Evolutionary conservation across 2,888 invertebrate genomes (phyloP).

Genomic region (Dryobota labecula): DNA sequence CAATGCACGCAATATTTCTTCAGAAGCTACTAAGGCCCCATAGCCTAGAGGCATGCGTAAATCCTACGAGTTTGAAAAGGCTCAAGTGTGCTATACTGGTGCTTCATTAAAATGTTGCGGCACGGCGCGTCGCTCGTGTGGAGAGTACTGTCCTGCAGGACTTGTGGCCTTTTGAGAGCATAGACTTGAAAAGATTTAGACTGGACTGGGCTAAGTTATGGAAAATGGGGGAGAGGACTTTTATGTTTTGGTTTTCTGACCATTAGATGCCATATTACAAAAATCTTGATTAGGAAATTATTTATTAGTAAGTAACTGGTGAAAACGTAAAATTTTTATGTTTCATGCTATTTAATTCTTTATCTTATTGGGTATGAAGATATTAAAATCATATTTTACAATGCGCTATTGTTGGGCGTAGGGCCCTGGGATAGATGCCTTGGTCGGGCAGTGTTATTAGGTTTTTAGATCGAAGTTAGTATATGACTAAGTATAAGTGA

Average conservation of each 20-base stretch:
- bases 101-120: conserved; percentile 83
- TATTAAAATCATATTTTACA: no score
- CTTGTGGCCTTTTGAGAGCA: conserved; percentile 70
- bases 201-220: neutral
- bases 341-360: no score
- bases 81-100: conserved; percentile 66
- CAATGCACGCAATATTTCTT: neutral
- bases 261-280: no score
- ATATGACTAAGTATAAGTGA: no score
- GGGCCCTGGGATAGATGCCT: no score
- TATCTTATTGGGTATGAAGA: no score
- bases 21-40: neutral
- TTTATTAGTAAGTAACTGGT: no score
- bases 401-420: no score
- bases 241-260: neutral
- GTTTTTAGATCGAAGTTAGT: no score
- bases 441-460: no score
- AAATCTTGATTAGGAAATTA: no score
- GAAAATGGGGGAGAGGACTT: neutral
- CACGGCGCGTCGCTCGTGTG: conserved; percentile 75
- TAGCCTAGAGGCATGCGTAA: conserved; percentile 34
- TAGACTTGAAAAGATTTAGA: conserved; percentile 49
- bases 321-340: no score
- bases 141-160: conserved; percentile 76
- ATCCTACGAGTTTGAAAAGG: conserved; percentile 52